Evolutionary conservation across 1,140 invertebrate genomes (phyloP).

Genomic region (Holotrichia oblita): DNA sequence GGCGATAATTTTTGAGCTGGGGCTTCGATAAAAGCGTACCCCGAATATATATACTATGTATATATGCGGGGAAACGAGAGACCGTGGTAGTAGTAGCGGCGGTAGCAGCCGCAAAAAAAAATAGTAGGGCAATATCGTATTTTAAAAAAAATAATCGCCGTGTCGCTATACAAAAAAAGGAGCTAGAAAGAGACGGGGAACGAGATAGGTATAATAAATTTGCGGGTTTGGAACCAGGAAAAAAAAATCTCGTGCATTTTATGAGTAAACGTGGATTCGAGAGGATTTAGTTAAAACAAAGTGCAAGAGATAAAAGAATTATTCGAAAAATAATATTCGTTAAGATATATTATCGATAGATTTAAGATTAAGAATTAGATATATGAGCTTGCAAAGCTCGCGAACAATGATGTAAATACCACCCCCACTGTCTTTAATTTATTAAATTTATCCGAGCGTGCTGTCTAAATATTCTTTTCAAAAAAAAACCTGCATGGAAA

Average conservation of each 20-base stretch:
- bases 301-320: too few species aligned
- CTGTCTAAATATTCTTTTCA: not conserved
- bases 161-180: not conserved
- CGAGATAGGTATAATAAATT: not conserved
- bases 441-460: not conserved
- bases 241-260: not conserved
- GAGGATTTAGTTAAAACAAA: too few species aligned
- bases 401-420: conserved; percentile 1
- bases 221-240: not conserved
- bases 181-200: not conserved
- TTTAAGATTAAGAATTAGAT: too few species aligned
- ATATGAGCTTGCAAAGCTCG: not conserved
- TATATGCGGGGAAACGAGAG: not conserved
- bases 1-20: not conserved
- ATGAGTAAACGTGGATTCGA: not conserved
- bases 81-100: not conserved
- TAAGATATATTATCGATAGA: too few species aligned
- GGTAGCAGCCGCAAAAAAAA: too few species aligned
- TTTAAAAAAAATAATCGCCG: not conserved
- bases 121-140: conserved; percentile 6
- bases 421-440: not conserved
- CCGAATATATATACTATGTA: not conserved
- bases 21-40: conserved; percentile 11
- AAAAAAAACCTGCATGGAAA: not conserved
- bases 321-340: too few species aligned